Conservation (phyloP, 2,888 invertebrate genomes). For the Maniola hyperantus region DNA sequence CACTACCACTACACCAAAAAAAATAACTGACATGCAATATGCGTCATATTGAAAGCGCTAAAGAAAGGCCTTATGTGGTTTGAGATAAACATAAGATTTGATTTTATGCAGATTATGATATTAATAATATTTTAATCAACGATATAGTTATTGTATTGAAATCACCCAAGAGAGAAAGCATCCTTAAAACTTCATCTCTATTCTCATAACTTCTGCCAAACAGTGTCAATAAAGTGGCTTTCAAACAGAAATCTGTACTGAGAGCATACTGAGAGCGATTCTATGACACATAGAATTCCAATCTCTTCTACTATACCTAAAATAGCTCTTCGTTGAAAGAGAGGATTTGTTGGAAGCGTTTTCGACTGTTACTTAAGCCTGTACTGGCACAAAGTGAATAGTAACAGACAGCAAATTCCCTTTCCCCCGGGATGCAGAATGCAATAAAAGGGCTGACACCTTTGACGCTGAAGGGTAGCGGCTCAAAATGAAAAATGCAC, state of each 20-base stretch:
- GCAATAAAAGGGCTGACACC: constrained; percentile 23
- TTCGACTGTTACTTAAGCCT: constrained; percentile 3
- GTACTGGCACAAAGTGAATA: constrained; percentile 12
- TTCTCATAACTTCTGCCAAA: no score
- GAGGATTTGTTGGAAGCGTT: neutral
- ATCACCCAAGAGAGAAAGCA: no score
- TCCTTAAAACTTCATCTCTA: no score
- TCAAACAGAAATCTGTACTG: neutral
- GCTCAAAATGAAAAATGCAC: constrained; percentile 30
- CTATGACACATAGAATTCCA: neutral
- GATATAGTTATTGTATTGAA: no score
- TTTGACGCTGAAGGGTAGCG: constrained; percentile 4
- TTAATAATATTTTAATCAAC: no score
- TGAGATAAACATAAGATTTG: no score
- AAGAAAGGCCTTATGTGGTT: no score
- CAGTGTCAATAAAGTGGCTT: neutral
- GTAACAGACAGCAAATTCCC: neutral
- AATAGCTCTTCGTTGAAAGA: neutral
- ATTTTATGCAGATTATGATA: no score
- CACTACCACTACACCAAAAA: no score
- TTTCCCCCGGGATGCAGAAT: constrained; percentile 13
- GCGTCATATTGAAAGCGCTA: no score
- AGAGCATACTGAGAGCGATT: neutral
- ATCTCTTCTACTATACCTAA: neutral
- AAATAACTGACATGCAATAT: no score